Conservation (phyloP, 2,113 vertebrate genomes). For the Barnardius zonarius region DNA sequence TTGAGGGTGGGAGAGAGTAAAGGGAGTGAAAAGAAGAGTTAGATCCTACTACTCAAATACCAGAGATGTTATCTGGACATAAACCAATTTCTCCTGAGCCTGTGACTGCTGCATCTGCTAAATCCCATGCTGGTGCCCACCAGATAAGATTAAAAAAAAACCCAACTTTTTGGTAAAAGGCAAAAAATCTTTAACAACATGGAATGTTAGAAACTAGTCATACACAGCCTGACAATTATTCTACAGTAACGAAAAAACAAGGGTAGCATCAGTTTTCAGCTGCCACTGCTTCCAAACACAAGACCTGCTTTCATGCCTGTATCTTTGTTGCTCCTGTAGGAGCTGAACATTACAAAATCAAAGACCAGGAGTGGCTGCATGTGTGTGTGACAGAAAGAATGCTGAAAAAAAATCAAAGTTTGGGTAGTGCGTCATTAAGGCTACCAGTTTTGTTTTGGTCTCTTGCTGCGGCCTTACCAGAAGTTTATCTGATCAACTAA, state of each 20-base stretch:
- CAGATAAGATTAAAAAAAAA: background rate
- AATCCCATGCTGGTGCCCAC: slow-evolving; percentile 26
- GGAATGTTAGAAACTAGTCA: background rate
- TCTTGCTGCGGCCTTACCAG: background rate
- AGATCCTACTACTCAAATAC: slow-evolving; percentile 12
- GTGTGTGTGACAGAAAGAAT: background rate
- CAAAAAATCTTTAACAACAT: background rate
- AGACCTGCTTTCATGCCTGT: background rate
- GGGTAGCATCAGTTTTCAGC: background rate
- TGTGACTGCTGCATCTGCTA: slow-evolving; percentile 19
- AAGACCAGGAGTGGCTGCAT: background rate
- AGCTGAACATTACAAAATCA: background rate
- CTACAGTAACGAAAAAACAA: background rate
- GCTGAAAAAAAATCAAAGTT: background rate
- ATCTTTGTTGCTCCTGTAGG: background rate
- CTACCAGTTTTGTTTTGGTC: background rate
- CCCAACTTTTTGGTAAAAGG: background rate
- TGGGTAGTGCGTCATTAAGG: background rate
- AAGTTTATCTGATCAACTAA: background rate
- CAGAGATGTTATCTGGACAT: background rate
- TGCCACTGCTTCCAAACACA: background rate
- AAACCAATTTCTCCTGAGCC: slow-evolving; percentile 13
- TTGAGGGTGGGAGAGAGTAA: background rate
- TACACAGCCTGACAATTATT: background rate
- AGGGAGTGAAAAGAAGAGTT: slow-evolving; percentile 16